Percentiles rank a stretch among this genome's conserved stretches.
These are phyloP conservation scores for Tokudaia tokunoshimensis DNA, from an alignment of 2,797 vertebrate species.

Conservation along the genomic window DNA sequence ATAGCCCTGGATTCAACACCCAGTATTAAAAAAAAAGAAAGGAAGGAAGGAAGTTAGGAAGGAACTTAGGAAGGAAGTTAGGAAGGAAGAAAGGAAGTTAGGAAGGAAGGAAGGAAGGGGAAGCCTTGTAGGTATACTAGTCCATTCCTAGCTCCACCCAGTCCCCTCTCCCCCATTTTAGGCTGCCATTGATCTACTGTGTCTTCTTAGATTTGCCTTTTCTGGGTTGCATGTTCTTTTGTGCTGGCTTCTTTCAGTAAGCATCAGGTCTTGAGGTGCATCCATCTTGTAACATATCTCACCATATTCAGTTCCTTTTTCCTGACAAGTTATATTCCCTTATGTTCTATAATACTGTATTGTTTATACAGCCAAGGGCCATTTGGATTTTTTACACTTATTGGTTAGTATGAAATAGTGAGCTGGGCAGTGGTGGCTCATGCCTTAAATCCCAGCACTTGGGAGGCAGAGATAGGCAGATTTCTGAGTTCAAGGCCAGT, in stretches of 20 bases:
- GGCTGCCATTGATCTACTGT: background rate
- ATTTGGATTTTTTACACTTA: background rate
- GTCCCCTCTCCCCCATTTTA: background rate
- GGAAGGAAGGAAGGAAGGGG: no score
- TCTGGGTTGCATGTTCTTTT: background rate
- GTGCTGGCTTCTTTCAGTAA: background rate
- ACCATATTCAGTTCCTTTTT: background rate
- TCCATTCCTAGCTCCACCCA: background rate
- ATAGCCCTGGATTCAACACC: background rate
- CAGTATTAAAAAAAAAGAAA: background rate
- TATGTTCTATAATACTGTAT: background rate
- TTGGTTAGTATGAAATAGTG: background rate
- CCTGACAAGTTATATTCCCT: background rate
- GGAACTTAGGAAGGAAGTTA: rapidly evolving
- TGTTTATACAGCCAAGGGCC: background rate
- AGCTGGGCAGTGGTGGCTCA: background rate
- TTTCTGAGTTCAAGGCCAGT: no score
- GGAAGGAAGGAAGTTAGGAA: rapidly evolving
- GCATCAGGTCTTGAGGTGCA: background rate
- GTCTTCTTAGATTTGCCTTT: background rate
- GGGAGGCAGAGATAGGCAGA: no score
- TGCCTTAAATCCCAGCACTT: no score
- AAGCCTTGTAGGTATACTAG: background rate
- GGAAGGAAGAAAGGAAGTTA: rapidly evolving
- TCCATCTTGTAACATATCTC: background rate